Percentiles rank a stretch among this genome's conserved stretches.
These are phyloP conservation scores for Oreochromis grahami DNA, from an alignment of 2,797 vertebrate genomes.

Conservation along the genomic window DNA sequence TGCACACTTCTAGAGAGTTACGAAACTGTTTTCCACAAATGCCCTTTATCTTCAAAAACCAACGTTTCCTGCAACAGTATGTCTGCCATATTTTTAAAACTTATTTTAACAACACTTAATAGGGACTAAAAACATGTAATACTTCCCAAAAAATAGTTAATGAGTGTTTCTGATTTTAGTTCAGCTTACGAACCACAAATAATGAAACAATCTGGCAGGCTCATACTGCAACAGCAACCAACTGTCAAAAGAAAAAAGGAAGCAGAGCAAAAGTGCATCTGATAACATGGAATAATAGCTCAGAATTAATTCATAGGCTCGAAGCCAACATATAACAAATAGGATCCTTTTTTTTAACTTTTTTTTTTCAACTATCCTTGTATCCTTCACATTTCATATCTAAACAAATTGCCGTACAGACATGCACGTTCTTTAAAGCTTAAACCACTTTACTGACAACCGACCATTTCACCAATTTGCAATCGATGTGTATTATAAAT, in stretches of 20 bases:
- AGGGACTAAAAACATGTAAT: neutral
- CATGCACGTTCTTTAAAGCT: fast-evolving
- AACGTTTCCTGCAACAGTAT: neutral
- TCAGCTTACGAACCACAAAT: neutral
- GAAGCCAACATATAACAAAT: neutral
- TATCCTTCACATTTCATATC: neutral
- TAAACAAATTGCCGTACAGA: neutral
- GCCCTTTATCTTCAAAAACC: neutral
- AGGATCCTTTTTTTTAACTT: neutral
- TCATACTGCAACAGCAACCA: neutral
- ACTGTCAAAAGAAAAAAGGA: neutral
- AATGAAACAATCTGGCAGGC: neutral
- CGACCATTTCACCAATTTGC: neutral
- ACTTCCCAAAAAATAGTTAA: neutral
- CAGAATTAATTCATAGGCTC: neutral
- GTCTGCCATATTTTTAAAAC: neutral
- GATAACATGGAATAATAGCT: neutral
- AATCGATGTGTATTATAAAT: neutral
- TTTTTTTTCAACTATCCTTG: neutral
- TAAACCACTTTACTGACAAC: neutral
- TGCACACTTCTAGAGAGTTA: neutral
- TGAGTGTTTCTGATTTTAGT: neutral
- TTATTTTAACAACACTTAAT: neutral
- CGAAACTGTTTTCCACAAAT: fast-evolving
- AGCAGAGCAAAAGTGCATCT: neutral